These are phyloP conservation scores for Siniperca scherzeri DNA, from an alignment of 2,797 vertebrate species.

Conservation along the genomic window DNA sequence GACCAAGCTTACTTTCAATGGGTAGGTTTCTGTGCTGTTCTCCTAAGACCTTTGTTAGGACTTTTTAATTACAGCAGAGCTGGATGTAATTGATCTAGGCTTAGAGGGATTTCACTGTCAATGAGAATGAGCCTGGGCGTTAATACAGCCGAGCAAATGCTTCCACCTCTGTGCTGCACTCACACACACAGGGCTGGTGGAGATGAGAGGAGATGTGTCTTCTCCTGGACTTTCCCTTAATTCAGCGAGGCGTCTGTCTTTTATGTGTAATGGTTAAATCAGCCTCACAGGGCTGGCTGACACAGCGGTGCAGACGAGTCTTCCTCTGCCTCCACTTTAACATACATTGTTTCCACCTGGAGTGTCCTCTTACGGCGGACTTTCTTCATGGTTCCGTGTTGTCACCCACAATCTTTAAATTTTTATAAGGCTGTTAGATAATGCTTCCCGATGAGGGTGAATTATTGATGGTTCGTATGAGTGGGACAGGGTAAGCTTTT, in stretches of 20 bases:
- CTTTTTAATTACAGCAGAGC: conserved; percentile 88
- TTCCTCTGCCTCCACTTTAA: conserved; percentile 37
- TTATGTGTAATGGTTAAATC: conserved; percentile 56
- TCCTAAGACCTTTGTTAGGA: conserved; percentile 85
- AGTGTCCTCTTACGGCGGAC: conserved; percentile 75
- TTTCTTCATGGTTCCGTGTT: conserved; percentile 76
- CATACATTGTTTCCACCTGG: conserved; percentile 71
- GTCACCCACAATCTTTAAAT: conserved; percentile 83
- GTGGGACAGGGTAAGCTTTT: conserved; percentile 85
- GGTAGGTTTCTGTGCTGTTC: conserved; percentile 76
- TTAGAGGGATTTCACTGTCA: conserved; percentile 86
- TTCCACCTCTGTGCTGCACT: conserved; percentile 72
- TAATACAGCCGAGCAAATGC: conserved; percentile 80
- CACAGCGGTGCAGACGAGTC: conserved; percentile 20
- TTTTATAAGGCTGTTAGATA: conserved; percentile 87
- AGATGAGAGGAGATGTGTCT: conserved; percentile 44
- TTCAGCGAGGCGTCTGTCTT: conserved; percentile 54
- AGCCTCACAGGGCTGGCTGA: conserved; percentile 32
- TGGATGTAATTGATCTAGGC: conserved; percentile 86
- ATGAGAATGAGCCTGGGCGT: conserved; percentile 80
- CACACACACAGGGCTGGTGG: conserved; percentile 14
- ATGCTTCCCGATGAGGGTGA: conserved; percentile 85
- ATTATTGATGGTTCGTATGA: conserved; percentile 87
- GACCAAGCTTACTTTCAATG: conserved; percentile 73
- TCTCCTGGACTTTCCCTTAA: conserved; percentile 52